Base-by-base conservation (phyloP, 2,888 invertebrate species). In the Drosophila pegasa region DNA sequence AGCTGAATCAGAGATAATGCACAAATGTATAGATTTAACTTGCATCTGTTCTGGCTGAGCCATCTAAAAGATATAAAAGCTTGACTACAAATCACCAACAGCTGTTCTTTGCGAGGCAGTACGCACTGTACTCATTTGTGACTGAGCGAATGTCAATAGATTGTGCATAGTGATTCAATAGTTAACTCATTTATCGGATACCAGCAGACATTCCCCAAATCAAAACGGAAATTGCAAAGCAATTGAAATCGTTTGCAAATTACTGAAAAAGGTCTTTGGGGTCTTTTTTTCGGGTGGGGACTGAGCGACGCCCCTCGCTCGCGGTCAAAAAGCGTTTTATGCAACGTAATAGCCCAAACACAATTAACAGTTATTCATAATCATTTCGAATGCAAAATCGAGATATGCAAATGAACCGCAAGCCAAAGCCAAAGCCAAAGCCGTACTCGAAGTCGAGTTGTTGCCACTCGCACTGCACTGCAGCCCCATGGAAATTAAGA, bases 351-450 rank as follows among this genome's bases (percentile, higher is more conserved):
- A 70, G 75, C 67, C 55, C 25, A 70, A 71, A 70, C 60, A 85
- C 82, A 85, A 82, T 82, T 82, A 82, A 82, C 79, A 77, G 77
- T 75, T 81, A 68, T 79, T 73, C 73, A 82, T 82, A 79, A 66
- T 63, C 61, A 63, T 66, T 68, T 35, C 27, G 60, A 59, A 60
- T 67, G 63, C 38, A 72, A 45, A 61, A 56, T 69, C 54, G 56
- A 57, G 65, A 75, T 70, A 77, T 76, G 78, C 67, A 77, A 77
- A 77, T 77, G 78, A 78, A 63, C 63, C 62, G 48, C 57, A 59
- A 54, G 55, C 35, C 35, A 22, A 43, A 64, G 29, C 43, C 63
- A 31, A 37, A 45, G 47, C 9, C 31, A 16, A 31, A 62, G 29
- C 47, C 62, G 52, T 9, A 41, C 40, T 43, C 45, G 69, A 50